Base-by-base conservation (phyloP, 2,888 invertebrate genomes). In the Tachina lurida region DNA sequence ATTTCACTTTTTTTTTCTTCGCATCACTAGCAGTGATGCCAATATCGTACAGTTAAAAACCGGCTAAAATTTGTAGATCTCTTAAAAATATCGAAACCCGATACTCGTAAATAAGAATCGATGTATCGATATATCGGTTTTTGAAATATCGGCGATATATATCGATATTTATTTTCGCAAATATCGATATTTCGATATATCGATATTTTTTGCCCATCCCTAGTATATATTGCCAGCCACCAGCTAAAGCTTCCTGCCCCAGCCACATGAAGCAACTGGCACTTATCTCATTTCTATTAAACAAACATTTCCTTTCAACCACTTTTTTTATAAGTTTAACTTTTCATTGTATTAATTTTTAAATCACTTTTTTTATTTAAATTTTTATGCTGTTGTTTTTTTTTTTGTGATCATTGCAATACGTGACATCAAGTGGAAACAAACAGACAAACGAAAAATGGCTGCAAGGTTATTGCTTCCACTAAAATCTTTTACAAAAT, bases 401-500 rank as follows among this genome's bases (percentile, higher is more conserved):
- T 3, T 41, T 22, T 31, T 3, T 41, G 39, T 17, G 15, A 19
- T 17, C 39, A 67, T 58, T 39, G 17, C 15, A 0, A 22, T 70
- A 65, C 41, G 58, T 52, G 58, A n/a, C 63, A 43, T 43, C 31
- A 52, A 54, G 52, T 60, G 22, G 31, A 67, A 68, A 60, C 10
- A 60, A 74, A n/a, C 7, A 60, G 67, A n/a, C 43, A 80, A 58
- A 73, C 19, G 45, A 58, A 67, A 81, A 81, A 49, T 63, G 12
- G 49, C 58, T 78, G 74, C 85, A 82, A 85, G 77, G 82, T 78
- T 82, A 70, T 75, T 81, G 85, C 74, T 78, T 77, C 49, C 31
- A 58, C 52, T 41, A 15, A 62, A 65, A 22, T 54, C 49, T 13
- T 10, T 49, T 17, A 79, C 31, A 71, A 52, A 71, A 74, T 65